These are phyloP conservation scores for Megalonaias nervosa DNA, from an alignment of 1,140 invertebrate species.

Conservation along the genomic window DNA sequence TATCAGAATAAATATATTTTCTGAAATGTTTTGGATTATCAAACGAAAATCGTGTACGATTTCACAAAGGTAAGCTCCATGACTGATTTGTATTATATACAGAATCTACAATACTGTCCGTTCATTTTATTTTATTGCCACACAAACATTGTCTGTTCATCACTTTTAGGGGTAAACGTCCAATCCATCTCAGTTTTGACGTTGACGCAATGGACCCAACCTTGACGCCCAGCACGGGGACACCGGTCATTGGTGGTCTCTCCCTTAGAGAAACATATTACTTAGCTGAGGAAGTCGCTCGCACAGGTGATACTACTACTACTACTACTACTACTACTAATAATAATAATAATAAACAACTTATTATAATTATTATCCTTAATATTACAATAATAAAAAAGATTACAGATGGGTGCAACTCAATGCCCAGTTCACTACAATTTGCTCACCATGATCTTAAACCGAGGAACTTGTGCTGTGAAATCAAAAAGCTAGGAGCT, in stretches of 20 bases:
- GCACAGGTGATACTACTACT: conserved; percentile 75
- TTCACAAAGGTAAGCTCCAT: background rate
- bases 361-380: no score
- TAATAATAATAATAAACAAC: no score
- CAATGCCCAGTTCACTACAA: no score
- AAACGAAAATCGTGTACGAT: background rate
- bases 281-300: conserved; percentile 84
- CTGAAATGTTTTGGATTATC: background rate
- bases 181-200: conserved; percentile 93
- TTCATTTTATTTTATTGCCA: background rate
- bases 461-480: no score
- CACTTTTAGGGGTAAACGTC: conserved; percentile 75
- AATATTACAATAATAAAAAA: no score
- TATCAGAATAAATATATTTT: background rate
- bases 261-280: conserved; percentile 88
- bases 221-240: conserved; percentile 91
- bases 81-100: background rate
- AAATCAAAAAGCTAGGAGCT: no score
- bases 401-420: no score
- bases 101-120: background rate
- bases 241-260: conserved; percentile 86
- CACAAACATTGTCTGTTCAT: background rate
- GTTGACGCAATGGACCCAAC: conserved; percentile 90
- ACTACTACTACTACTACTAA: background rate
- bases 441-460: no score